Evolutionary conservation across 2,888 invertebrate species (phyloP).

Genomic region (Mythimna albipuncta): DNA sequence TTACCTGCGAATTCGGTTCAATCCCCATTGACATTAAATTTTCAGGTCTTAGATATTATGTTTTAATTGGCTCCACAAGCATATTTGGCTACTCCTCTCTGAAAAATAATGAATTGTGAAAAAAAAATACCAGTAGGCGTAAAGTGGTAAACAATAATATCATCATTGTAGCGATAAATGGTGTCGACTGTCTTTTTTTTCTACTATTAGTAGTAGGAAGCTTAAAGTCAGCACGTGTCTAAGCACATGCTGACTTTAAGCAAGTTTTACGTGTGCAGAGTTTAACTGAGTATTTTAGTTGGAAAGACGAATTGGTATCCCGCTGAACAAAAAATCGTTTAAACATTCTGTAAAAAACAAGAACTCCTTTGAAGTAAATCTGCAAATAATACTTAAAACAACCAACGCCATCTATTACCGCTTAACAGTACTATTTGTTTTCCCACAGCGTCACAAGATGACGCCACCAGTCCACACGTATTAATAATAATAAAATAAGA

Average conservation of each 20-base stretch:
- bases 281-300: not conserved
- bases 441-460: constrained; percentile 8
- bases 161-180: constrained; percentile 35
- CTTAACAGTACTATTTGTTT: constrained; percentile 7
- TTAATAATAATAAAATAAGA: constrained; percentile 15
- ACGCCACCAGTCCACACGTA: constrained; percentile 24
- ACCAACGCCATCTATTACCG: constrained; percentile 27
- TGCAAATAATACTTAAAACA: not conserved
- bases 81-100: not conserved
- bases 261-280: constrained; percentile 19
- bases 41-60: not conserved
- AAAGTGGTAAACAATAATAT: constrained; percentile 54
- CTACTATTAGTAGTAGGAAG: too few relatives aligned
- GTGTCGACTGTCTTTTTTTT: constrained; percentile 29
- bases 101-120: constrained; percentile 4
- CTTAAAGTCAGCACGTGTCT: too few relatives aligned
- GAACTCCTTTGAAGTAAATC: not conserved
- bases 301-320: not conserved
- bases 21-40: not conserved
- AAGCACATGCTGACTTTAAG: constrained; percentile 17
- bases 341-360: not conserved
- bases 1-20: not conserved
- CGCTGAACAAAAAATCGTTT: not conserved
- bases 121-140: constrained; percentile 24
- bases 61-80: not conserved